Evolutionary conservation across 2,797 vertebrate species (phyloP).

Genomic region (Nyctibius grandis): DNA sequence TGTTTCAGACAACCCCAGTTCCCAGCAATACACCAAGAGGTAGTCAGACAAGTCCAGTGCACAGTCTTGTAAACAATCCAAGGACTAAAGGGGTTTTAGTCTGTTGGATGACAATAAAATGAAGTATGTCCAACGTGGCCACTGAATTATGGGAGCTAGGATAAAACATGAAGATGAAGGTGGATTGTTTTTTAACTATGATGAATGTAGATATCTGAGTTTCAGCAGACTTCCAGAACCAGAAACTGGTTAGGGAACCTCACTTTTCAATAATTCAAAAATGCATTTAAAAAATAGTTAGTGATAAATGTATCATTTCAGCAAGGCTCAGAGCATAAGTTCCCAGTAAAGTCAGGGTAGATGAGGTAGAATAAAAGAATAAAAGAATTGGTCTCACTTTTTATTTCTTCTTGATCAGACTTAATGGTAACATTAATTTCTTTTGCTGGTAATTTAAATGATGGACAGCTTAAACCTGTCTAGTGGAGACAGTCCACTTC

Average conservation of each 20-base stretch:
- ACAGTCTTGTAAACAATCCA: not conserved
- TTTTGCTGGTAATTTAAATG: not conserved
- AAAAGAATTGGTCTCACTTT: not conserved
- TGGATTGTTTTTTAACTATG: not conserved
- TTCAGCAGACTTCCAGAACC: not conserved
- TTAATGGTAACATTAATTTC: not conserved
- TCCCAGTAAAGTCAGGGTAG: not conserved
- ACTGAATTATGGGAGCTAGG: not conserved
- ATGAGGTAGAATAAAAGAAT: not conserved
- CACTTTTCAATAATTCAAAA: not conserved
- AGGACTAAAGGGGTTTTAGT: not conserved
- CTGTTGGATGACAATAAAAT: not conserved
- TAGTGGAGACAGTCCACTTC: not conserved
- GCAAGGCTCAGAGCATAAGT: not conserved
- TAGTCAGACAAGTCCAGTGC: not conserved
- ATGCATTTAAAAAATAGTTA: not conserved
- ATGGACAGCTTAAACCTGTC: not conserved
- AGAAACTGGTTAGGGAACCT: not conserved
- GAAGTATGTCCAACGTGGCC: not conserved
- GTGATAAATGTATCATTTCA: not conserved
- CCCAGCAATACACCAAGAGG: not conserved
- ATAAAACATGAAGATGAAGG: not conserved
- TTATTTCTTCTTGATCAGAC: not conserved
- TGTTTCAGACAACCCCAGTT: not conserved
- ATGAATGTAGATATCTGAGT: not conserved